A percentile compares a stretch with the other conserved stretches of the same genome.
These are phyloP conservation scores for Anguilla obscura DNA, from an alignment of 2,797 vertebrate genomes.

Conservation along the genomic window DNA sequence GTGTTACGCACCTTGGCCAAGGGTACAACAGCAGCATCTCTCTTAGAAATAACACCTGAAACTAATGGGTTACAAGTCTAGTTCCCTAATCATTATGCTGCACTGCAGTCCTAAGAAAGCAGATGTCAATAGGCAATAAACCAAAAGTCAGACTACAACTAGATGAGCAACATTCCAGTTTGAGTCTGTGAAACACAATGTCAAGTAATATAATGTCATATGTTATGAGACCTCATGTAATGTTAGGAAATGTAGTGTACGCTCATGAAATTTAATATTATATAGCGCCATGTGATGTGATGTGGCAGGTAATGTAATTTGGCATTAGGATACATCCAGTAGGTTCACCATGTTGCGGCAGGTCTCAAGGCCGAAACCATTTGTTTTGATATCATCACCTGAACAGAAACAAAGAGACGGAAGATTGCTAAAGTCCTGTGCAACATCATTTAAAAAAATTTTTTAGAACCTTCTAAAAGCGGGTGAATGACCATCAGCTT, in stretches of 20 bases:
- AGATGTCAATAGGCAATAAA: not conserved
- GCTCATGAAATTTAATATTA: not conserved
- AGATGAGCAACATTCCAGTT: not conserved
- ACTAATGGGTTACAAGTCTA: not conserved
- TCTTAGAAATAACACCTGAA: not conserved
- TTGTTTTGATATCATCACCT: constrained; percentile 81
- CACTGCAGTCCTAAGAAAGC: not conserved
- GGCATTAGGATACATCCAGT: constrained; percentile 80
- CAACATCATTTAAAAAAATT: not conserved
- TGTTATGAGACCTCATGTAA: not conserved
- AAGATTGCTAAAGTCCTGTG: not conserved
- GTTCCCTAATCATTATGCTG: not conserved
- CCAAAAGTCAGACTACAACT: not conserved
- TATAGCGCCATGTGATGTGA: not conserved
- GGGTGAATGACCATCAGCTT: not conserved
- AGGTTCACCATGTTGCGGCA: constrained; percentile 87
- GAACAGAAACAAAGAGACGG: not conserved
- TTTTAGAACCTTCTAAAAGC: not conserved
- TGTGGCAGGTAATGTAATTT: not conserved
- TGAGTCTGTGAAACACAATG: not conserved
- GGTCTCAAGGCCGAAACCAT: constrained; percentile 80
- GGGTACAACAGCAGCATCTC: not conserved
- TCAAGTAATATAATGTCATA: not conserved
- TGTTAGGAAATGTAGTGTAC: not conserved
- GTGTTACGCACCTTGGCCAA: not conserved